Evolutionary conservation across 2,888 invertebrate genomes (phyloP).

Genomic region (Ennomos erosarius): DNA sequence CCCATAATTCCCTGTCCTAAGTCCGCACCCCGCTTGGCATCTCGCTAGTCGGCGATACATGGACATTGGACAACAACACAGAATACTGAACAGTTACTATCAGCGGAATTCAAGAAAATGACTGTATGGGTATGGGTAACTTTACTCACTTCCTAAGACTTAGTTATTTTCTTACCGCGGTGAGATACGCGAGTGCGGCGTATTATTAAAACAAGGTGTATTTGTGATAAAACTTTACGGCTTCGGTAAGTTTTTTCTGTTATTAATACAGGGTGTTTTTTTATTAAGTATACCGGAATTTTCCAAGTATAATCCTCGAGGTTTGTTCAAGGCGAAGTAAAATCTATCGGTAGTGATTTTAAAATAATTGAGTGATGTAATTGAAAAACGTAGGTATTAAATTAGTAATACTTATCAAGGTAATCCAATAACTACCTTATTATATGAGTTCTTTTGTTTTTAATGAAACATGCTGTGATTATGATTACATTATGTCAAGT

Average conservation of each 20-base stretch:
- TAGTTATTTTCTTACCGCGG: conserved; percentile 11
- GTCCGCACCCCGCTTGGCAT: conserved; percentile 9
- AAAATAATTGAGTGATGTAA: background rate
- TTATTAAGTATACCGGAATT: too few species aligned
- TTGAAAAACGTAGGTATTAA: too few species aligned
- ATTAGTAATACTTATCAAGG: too few species aligned
- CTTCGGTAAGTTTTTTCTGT: conserved; percentile 4
- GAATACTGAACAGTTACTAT: too few species aligned
- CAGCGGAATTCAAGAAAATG: background rate
- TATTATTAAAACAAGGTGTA: background rate
- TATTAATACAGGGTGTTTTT: too few species aligned
- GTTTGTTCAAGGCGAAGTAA: background rate
- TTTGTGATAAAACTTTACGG: background rate
- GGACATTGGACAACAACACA: conserved; percentile 8
- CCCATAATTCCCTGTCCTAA: background rate
- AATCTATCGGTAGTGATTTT: too few species aligned
- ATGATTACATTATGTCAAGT: too few species aligned
- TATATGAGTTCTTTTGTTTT: too few species aligned
- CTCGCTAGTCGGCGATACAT: conserved; percentile 11
- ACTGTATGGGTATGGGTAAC: too few species aligned
- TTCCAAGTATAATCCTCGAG: too few species aligned
- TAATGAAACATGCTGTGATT: too few species aligned
- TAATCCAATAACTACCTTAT: too few species aligned
- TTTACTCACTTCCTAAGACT: background rate
- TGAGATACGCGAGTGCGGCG: background rate